phyloP scores from a whole-genome alignment of 1,140 invertebrate species.

The Pemphigus obesinymphae region DNA sequence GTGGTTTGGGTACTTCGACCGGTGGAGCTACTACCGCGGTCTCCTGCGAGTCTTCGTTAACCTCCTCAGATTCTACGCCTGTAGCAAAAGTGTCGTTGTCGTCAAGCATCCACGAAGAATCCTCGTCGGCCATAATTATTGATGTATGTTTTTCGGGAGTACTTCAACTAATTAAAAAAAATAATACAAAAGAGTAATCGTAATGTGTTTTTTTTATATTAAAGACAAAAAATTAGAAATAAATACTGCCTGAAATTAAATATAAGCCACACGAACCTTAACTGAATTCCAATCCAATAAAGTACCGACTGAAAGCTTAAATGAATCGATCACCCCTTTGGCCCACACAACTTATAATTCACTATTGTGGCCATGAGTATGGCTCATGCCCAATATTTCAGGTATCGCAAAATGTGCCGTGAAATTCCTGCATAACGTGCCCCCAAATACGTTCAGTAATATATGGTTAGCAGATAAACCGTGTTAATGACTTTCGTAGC shows the following conservation, averaged over 20 bases:
- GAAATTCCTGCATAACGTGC: not conserved
- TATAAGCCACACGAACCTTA: not conserved
- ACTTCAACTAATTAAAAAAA: not conserved
- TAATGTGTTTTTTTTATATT: not conserved
- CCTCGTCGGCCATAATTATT: not conserved
- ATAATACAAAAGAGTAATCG: not conserved
- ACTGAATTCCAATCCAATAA: not conserved
- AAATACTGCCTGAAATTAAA: not conserved
- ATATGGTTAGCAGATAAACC: not conserved
- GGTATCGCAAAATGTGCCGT: not conserved
- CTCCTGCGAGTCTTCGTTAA: constrained; percentile 46
- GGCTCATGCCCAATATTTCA: constrained; percentile 24
- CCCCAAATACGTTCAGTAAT: not conserved
- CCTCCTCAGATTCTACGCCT: not conserved
- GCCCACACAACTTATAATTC: constrained; percentile 32
- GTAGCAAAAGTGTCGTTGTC: not conserved
- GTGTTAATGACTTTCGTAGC: not conserved
- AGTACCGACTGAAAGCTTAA: constrained; percentile 17
- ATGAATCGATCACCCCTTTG: constrained; percentile 31
- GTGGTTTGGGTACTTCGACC: constrained; percentile 45
- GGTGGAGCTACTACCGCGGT: constrained; percentile 44
- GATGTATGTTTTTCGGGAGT: not conserved
- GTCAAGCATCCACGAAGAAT: not conserved
- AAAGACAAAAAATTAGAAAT: not conserved
- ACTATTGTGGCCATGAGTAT: constrained; percentile 18